Base-by-base conservation (phyloP, 2,888 invertebrate genomes). In the Hemaris fuciformis region DNA sequence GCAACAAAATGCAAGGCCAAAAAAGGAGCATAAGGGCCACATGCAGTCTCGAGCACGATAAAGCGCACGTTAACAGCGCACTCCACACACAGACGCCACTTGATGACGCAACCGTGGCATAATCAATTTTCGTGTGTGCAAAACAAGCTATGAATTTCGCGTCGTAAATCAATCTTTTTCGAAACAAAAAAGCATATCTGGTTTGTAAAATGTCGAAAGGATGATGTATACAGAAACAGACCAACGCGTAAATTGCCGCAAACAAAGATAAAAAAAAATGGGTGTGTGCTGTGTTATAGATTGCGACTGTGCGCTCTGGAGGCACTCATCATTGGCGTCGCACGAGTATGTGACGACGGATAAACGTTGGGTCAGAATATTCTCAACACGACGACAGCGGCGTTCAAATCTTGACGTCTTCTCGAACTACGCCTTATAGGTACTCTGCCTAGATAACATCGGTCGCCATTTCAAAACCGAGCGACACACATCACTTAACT, bases 251-350 rank as follows among this genome's bases (percentile, higher is more conserved):
- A 25, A 18, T 41, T 41, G 53, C 25, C 27, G 57, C 38, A 23
- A 56, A 61, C 41, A 46, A 22, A 56, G 53, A 62, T 53, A 59
- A 59, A 59, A 56, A 48, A 34, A 43, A 20, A 22, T 61, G 56
- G n/a, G 38, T 42, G 31, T 15, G 57, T 57, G 57, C 25, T 62
- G 25, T 8, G 38, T 58, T 53, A 42, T 42, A 18, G 25, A 59
- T 53, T 62, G 56, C 43, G 56, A 62, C 56, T 60, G 18, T 25
- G 27, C 25, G 60, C 10, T 22, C 6, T 20, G 43, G 22, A 57
- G 61, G 57, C 57, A 61, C 15, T 23, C 57, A 45, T 57, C 42
- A 38, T 13, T 56, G 45, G 34, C 61, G 34, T n/a, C 57, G n/a
- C 25, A 45, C 43, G 42, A 61, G 56, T 57, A 34, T 42, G 42